Percentiles rank a stretch among this genome's conserved stretches.
phyloP scores from a whole-genome alignment of 2,888 invertebrate species.

The Eucera pruinosa region DNA sequence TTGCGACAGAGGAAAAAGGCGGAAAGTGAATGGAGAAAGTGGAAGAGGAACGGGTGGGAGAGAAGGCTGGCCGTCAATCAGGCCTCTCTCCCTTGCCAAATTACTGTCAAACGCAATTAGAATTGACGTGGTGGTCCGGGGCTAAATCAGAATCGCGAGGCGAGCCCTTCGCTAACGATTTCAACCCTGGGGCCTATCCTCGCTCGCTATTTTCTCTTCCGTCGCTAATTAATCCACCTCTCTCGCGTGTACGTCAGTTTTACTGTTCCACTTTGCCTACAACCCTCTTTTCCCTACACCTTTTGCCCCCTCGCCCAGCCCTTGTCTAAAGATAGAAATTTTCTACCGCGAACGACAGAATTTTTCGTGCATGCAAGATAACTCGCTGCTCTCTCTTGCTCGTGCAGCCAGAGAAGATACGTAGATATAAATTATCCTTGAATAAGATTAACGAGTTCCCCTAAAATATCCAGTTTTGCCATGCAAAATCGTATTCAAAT shows the following conservation, averaged over 20 bases:
- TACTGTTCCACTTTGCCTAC: slow-evolving; percentile 28
- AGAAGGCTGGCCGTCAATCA: slow-evolving; percentile 67
- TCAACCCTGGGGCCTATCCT: slow-evolving; percentile 66
- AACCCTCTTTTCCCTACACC: slow-evolving; percentile 3
- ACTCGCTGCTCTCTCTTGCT: too few species aligned
- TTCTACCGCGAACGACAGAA: not conserved
- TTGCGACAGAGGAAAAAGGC: slow-evolving; percentile 31
- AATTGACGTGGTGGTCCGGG: slow-evolving; percentile 70
- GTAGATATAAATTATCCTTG: not conserved
- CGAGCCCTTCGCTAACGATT: slow-evolving; percentile 76
- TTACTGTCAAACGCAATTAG: slow-evolving; percentile 79
- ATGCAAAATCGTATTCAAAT: slow-evolving; percentile 14
- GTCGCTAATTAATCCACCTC: slow-evolving; percentile 72
- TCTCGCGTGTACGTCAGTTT: slow-evolving; percentile 59
- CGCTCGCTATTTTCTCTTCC: slow-evolving; percentile 69
- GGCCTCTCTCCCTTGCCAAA: slow-evolving; percentile 68
- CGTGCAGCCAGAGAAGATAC: too few species aligned
- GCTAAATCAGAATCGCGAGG: slow-evolving; percentile 69
- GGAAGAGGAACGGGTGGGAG: slow-evolving; percentile 44
- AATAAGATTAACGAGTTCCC: slow-evolving; percentile 18
- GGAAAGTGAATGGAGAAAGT: slow-evolving; percentile 31
- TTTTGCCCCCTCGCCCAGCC: slow-evolving; percentile 4
- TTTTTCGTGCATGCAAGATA: too few species aligned
- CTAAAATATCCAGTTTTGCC: slow-evolving; percentile 17
- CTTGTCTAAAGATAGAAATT: not conserved